Percentiles rank a stretch among this genome's conserved stretches.
phyloP scores from a whole-genome alignment of 2,888 invertebrate genomes.

The Pantelozetes paolii region DNA sequence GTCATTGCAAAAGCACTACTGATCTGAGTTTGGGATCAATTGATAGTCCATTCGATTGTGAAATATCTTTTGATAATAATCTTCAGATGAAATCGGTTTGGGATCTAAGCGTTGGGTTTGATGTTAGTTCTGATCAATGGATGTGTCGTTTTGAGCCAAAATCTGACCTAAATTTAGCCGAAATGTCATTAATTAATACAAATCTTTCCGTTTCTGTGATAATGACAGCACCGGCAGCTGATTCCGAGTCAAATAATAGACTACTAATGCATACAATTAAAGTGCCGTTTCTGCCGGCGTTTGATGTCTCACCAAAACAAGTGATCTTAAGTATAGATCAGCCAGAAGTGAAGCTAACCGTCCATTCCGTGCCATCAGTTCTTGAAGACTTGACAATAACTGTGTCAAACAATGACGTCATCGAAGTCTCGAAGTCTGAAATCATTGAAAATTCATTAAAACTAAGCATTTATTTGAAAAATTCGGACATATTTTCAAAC shows the following conservation, averaged over 20 bases:
- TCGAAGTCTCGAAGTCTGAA: neutral
- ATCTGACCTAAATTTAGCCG: neutral
- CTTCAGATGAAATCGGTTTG: slow-evolving; percentile 9
- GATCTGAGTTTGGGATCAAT: neutral
- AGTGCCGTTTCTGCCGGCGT: slow-evolving; percentile 33
- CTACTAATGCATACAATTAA: slow-evolving; percentile 13
- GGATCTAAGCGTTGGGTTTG: slow-evolving; percentile 18
- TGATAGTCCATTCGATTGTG: slow-evolving; percentile 30
- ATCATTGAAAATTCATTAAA: slow-evolving; percentile 18
- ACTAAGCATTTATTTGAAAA: neutral
- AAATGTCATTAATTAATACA: slow-evolving; percentile 21
- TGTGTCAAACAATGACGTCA: slow-evolving; percentile 22
- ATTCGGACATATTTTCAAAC: slow-evolving; percentile 38
- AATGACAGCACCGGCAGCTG: neutral
- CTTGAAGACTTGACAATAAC: slow-evolving; percentile 7
- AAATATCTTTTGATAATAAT: slow-evolving; percentile 25
- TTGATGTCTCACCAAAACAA: slow-evolving; percentile 24
- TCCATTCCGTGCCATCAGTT: slow-evolving; percentile 20
- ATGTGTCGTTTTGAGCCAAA: slow-evolving; percentile 22
- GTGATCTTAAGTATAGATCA: slow-evolving; percentile 29
- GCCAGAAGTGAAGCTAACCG: slow-evolving; percentile 2
- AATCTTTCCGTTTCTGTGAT: slow-evolving; percentile 31
- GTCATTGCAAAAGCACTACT: neutral
- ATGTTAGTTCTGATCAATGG: slow-evolving; percentile 9
- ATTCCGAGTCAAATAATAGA: neutral